These are phyloP conservation scores for Phymanthus crucifer DNA, from an alignment of 92 coral and sea anemone species.

Conservation along the genomic window DNA sequence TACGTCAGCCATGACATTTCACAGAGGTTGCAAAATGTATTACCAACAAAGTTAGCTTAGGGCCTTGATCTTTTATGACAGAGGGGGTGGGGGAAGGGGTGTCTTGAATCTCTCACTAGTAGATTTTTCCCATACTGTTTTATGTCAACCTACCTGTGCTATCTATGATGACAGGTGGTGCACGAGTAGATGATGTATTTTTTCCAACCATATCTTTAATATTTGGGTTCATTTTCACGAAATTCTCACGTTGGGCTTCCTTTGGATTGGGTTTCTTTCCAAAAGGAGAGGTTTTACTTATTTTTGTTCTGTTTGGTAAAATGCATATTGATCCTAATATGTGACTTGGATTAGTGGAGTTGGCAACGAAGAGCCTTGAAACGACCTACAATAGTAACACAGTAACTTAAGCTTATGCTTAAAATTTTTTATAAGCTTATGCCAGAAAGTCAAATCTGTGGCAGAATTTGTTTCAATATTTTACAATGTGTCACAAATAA, in stretches of 20 bases:
- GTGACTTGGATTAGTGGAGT: slow-evolving; percentile 11
- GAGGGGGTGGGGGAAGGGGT: too few relatives aligned
- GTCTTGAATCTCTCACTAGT: too few relatives aligned
- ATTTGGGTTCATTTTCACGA: slow-evolving; percentile 48
- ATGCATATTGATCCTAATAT: slow-evolving; percentile 52
- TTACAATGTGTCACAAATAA: not conserved
- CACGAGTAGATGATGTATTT: slow-evolving; percentile 20
- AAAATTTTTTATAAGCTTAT: too few relatives aligned
- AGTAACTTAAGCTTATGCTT: too few relatives aligned
- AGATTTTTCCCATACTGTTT: not conserved
- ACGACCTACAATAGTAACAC: slow-evolving; percentile 5
- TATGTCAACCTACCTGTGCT: slow-evolving; percentile 44
- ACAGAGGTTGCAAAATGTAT: too few relatives aligned
- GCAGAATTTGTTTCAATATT: too few relatives aligned
- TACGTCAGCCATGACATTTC: not conserved
- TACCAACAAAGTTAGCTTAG: too few relatives aligned
- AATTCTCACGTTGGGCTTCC: slow-evolving; percentile 59
- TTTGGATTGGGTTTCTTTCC: slow-evolving; percentile 66
- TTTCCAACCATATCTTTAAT: slow-evolving; percentile 45
- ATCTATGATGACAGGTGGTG: slow-evolving; percentile 59
- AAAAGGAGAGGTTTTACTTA: slow-evolving; percentile 87
- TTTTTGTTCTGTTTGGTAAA: slow-evolving; percentile 64
- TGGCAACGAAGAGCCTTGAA: slow-evolving; percentile 22
- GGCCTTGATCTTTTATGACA: too few relatives aligned
- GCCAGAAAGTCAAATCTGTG: not conserved